phyloP scores from a whole-genome alignment of 2,888 invertebrate genomes.

The Crepidodera aurea region DNA sequence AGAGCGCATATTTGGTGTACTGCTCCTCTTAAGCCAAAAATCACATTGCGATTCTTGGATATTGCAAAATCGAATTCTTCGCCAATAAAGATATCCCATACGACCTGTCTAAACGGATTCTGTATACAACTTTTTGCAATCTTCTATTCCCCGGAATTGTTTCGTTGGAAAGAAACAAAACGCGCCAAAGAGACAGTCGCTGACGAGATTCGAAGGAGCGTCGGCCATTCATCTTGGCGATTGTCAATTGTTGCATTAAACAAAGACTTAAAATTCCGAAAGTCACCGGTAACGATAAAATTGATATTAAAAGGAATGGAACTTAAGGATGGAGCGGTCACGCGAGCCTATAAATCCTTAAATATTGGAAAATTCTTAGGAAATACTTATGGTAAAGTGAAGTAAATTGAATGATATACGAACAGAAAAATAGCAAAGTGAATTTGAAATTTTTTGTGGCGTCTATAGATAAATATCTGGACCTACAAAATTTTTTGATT shows the following conservation, averaged over 20 bases:
- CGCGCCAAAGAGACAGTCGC: slow-evolving; percentile 35
- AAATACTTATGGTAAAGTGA: slow-evolving; percentile 29
- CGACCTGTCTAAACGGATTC: slow-evolving; percentile 15
- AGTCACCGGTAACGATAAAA: slow-evolving; percentile 46
- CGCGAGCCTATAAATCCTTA: slow-evolving; percentile 48
- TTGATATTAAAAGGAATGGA: slow-evolving; percentile 44
- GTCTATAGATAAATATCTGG: too few species aligned
- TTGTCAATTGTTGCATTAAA: slow-evolving; percentile 52
- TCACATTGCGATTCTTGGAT: too few species aligned
- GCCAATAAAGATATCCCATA: slow-evolving; percentile 4
- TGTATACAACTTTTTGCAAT: slow-evolving; percentile 23
- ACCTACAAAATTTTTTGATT: too few species aligned
- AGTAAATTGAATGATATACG: too few species aligned
- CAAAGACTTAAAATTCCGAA: slow-evolving; percentile 49
- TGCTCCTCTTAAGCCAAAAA: too few species aligned
- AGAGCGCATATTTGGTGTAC: too few species aligned
- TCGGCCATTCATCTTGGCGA: slow-evolving; percentile 53
- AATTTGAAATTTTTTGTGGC: too few species aligned
- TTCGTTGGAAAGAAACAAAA: slow-evolving; percentile 16
- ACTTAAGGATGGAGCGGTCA: slow-evolving; percentile 39
- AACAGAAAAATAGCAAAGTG: too few species aligned
- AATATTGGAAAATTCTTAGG: slow-evolving; percentile 50
- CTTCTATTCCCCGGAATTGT: slow-evolving; percentile 19
- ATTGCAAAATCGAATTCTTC: neutral
- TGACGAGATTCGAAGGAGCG: slow-evolving; percentile 52